A percentile compares a stretch with the other conserved stretches of the same genome.
These are phyloP conservation scores for Dendropsophus ebraccatus DNA, from an alignment of 2,113 vertebrate species.

Conservation along the genomic window DNA sequence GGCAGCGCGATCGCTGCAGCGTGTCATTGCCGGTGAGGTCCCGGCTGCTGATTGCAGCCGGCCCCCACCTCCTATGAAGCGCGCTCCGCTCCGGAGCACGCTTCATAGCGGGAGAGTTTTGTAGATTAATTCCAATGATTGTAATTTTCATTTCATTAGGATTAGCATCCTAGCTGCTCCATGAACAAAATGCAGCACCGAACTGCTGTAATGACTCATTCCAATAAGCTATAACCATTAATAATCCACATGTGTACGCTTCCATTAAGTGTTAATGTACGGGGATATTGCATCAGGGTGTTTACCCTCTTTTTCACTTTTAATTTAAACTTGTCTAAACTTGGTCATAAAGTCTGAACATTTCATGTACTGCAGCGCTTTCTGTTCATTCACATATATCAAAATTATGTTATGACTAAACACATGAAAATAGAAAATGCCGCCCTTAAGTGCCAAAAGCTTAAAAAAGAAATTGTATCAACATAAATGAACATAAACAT, in stretches of 20 bases:
- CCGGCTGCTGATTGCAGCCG: no score
- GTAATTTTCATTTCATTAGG: background rate
- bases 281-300: background rate
- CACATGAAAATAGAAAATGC: conserved; percentile 42
- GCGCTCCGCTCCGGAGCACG: no score
- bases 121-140: conserved; percentile 4
- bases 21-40: no score
- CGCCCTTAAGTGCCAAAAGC: conserved; percentile 50
- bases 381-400: conserved; percentile 39
- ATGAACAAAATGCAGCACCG: background rate
- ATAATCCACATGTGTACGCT: conserved; percentile 17
- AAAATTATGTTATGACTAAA: conserved; percentile 39
- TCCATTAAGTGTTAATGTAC: conserved; percentile 12
- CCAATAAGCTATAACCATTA: background rate
- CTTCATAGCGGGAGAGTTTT: no score
- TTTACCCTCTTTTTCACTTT: conserved; percentile 33
- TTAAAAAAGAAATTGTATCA: conserved; percentile 39
- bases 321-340: conserved; percentile 22
- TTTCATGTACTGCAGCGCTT: conserved; percentile 36
- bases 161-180: background rate
- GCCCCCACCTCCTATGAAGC: no score
- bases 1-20: no score
- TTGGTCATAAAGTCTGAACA: conserved; percentile 7
- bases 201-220: conserved; percentile 7
- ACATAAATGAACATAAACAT: conserved; percentile 49